Conservation (phyloP, 1,140 invertebrate species). For the Periplaneta americana region DNA sequence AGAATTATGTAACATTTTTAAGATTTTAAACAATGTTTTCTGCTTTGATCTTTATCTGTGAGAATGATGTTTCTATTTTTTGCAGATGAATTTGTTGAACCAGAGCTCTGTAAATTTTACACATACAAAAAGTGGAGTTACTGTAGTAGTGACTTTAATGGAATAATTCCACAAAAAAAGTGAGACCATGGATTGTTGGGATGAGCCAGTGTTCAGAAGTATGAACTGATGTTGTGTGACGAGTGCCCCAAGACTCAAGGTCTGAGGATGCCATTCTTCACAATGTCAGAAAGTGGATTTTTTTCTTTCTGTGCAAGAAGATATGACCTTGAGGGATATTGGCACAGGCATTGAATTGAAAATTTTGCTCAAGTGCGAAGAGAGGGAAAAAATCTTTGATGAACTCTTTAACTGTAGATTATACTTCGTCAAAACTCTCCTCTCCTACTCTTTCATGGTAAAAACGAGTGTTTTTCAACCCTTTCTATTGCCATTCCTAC, state of each 20-base stretch:
- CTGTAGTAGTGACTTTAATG: not conserved
- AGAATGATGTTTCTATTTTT: too few relatives aligned
- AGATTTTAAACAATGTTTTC: too few relatives aligned
- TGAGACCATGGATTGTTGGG: not conserved
- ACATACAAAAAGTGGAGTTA: not conserved
- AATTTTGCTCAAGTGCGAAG: not conserved
- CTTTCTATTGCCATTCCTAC: not conserved
- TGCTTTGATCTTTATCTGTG: too few relatives aligned
- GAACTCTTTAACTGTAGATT: not conserved
- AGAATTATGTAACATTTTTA: too few relatives aligned
- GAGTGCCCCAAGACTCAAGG: not conserved
- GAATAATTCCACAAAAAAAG: not conserved
- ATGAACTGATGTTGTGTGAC: not conserved
- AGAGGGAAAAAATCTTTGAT: not conserved
- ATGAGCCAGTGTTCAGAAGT: not conserved
- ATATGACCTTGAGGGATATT: not conserved
- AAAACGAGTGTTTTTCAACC: not conserved
- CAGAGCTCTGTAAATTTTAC: not conserved
- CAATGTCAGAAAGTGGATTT: not conserved
- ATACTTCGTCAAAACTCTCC: not conserved
- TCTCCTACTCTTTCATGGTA: too few relatives aligned
- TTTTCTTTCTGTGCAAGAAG: not conserved
- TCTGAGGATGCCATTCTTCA: not conserved
- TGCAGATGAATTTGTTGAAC: not conserved
- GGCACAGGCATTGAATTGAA: not conserved